Conservation (phyloP, 2,888 invertebrate genomes). For the Meteorus cinctellus region DNA sequence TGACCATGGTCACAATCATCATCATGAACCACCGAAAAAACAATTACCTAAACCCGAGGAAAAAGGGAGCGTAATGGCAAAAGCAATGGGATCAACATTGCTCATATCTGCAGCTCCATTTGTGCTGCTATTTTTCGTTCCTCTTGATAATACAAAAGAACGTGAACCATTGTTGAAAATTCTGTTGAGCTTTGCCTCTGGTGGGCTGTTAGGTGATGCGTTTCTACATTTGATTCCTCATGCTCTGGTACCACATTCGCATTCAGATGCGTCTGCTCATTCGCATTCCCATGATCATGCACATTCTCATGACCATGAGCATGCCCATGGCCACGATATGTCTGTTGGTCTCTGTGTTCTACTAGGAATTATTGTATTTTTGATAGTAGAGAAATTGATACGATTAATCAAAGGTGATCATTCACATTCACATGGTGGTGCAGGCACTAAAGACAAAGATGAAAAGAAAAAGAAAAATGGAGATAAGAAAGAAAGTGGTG, state of each 20-base stretch:
- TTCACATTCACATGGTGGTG: conserved; percentile 75
- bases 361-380: conserved; percentile 92
- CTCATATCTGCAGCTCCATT: conserved; percentile 97
- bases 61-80: conserved; percentile 71
- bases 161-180: conserved; percentile 92
- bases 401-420: conserved; percentile 87
- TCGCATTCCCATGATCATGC: conserved; percentile 76
- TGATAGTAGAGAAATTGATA: conserved; percentile 94
- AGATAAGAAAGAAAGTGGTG: conserved; percentile 41
- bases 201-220: conserved; percentile 97
- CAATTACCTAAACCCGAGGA: conserved; percentile 45
- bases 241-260: conserved; percentile 81
- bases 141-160: conserved; percentile 88
- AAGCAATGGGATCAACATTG: conserved; percentile 92
- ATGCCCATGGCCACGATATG: conserved; percentile 80
- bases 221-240: conserved; percentile 99
- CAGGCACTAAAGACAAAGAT: conserved; percentile 56
- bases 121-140: conserved; percentile 93
- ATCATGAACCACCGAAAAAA: conserved; percentile 44
- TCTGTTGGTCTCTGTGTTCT: conserved; percentile 96
- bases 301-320: conserved; percentile 75
- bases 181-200: conserved; percentile 93
- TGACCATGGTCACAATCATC: conserved; percentile 69
- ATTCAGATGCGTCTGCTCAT: conserved; percentile 64
- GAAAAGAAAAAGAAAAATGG: conserved; percentile 44